Conservation (phyloP, 2,888 invertebrate genomes). For the Sycophila texana region DNA sequence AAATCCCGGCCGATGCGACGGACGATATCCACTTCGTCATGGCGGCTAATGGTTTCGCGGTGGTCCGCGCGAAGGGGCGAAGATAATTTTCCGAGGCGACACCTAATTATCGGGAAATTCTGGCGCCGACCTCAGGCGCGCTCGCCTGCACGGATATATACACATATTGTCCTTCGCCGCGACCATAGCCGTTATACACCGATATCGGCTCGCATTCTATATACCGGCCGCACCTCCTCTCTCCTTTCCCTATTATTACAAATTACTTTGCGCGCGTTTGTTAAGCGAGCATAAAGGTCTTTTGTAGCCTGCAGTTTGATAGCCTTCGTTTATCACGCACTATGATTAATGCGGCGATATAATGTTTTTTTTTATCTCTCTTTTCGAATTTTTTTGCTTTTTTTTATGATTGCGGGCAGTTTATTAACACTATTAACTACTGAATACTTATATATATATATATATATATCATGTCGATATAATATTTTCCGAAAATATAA, state of each 20-base stretch:
- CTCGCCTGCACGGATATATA: neutral
- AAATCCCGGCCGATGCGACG: neutral
- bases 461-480: too few relatives aligned
- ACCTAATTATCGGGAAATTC: constrained; percentile 71
- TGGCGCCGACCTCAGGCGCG: constrained; percentile 1
- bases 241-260: constrained; percentile 18
- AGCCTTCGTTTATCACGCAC: too few relatives aligned
- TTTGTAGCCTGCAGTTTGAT: neutral
- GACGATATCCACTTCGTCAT: neutral
- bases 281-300: neutral
- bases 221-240: neutral
- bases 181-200: constrained; percentile 25
- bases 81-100: constrained; percentile 66
- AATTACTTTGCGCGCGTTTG: neutral
- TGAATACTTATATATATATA: too few relatives aligned
- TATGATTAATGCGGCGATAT: too few relatives aligned
- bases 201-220: constrained; percentile 23
- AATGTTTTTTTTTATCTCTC: too few relatives aligned
- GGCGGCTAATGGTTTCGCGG: neutral
- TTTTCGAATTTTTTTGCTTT: too few relatives aligned
- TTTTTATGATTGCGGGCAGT: too few relatives aligned
- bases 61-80: constrained; percentile 17
- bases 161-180: neutral
- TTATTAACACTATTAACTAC: too few relatives aligned
- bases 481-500: too few relatives aligned